phyloP scores from a whole-genome alignment of 2,113 vertebrate genomes.

The Pimephales promelas region DNA sequence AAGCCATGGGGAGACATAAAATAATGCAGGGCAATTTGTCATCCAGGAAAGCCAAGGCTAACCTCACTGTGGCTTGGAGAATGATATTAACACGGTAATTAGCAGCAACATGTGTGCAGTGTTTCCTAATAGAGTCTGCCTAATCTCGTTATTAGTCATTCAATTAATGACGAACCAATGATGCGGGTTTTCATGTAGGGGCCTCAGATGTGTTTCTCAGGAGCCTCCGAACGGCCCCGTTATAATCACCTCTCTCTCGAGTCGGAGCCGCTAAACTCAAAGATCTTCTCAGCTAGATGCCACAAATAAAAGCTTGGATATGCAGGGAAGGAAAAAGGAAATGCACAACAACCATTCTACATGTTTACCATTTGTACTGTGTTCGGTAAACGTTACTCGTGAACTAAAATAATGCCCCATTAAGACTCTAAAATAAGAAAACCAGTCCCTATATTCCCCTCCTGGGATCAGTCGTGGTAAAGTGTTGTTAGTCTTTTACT shows the following conservation, averaged over 20 bases:
- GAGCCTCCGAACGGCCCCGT: conserved; percentile 1
- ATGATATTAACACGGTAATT: conserved; percentile 56
- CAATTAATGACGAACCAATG: conserved; percentile 55
- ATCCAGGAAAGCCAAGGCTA: conserved; percentile 27
- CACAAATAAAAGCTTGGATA: conserved; percentile 20
- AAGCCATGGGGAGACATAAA: conserved; percentile 8
- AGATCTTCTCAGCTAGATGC: neutral
- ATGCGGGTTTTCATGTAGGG: conserved; percentile 30
- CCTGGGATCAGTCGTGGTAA: neutral
- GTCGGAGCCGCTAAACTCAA: neutral
- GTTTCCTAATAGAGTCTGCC: conserved; percentile 52
- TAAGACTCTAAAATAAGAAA: conserved; percentile 28
- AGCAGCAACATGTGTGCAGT: conserved; percentile 52
- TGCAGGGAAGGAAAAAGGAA: neutral
- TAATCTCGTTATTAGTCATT: conserved; percentile 59
- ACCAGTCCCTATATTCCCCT: neutral
- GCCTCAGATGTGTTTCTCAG: conserved; percentile 27
- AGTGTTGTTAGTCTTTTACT: neutral
- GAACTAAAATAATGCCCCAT: neutral
- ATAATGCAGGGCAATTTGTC: conserved; percentile 34
- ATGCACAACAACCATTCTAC: neutral
- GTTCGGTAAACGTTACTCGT: neutral
- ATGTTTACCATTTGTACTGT: conserved; percentile 15
- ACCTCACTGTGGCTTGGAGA: conserved; percentile 38
- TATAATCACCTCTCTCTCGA: conserved; percentile 17